Conservation (phyloP, 2,113 vertebrate genomes). For the Pimephales promelas region DNA sequence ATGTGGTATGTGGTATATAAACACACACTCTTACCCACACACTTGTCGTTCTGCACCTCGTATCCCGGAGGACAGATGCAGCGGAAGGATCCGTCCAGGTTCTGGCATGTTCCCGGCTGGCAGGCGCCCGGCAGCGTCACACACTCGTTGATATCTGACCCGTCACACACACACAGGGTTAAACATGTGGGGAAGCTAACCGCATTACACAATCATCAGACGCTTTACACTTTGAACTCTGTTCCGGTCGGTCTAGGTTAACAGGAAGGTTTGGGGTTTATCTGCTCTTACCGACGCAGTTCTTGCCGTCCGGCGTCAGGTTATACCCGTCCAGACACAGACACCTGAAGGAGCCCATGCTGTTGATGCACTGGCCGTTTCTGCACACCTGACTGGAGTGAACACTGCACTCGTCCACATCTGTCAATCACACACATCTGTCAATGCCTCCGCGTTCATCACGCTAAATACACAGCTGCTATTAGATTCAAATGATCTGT, state of each 20-base stretch:
- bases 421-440: conserved; percentile 62
- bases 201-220: no score
- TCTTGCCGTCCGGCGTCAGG: conserved; percentile 86
- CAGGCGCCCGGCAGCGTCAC: conserved; percentile 84
- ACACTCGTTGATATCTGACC: conserved; percentile 89
- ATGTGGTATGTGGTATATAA: no score
- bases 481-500: no score
- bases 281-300: conserved; percentile 84
- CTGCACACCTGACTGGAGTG: conserved; percentile 88
- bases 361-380: conserved; percentile 90
- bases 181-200: no score
- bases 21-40: conserved; percentile 87
- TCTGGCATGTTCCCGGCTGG: conserved; percentile 92
- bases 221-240: no score
- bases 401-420: conserved; percentile 86
- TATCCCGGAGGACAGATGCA: conserved; percentile 92
- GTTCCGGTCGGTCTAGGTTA: no score
- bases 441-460: no score
- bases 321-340: conserved; percentile 92
- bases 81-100: conserved; percentile 91
- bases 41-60: conserved; percentile 89
- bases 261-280: background rate
- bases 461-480: no score
- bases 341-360: conserved; percentile 89
- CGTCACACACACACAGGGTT: background rate